Percentiles rank a stretch among this genome's conserved stretches.
These are phyloP conservation scores for Sebastes alutus DNA, from an alignment of 2,797 vertebrate genomes.

Conservation along the genomic window DNA sequence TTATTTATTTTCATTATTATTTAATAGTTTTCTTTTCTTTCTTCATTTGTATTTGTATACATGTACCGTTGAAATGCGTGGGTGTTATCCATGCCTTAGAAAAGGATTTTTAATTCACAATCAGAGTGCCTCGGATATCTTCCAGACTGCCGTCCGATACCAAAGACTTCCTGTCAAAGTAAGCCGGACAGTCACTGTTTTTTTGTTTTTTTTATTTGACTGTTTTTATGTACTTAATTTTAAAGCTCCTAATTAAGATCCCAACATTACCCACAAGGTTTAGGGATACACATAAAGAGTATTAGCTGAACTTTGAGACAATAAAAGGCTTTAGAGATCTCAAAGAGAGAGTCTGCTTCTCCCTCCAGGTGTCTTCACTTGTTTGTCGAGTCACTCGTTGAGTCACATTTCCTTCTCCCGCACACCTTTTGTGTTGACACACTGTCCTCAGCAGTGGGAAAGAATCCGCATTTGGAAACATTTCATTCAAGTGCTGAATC, in stretches of 20 bases:
- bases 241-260: neutral
- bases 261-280: neutral
- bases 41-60: no score
- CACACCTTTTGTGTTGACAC: constrained; percentile 22
- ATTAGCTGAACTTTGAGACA: neutral
- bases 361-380: constrained; percentile 1
- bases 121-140: no score
- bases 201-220: no score
- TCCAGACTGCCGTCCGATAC: no score
- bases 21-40: no score
- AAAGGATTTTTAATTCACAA: no score
- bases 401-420: constrained; percentile 34
- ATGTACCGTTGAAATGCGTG: rapidly evolving
- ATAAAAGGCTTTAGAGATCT: neutral
- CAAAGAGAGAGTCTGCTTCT: constrained; percentile 1
- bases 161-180: no score
- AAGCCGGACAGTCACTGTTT: no score
- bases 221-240: neutral
- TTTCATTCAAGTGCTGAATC: constrained; percentile 43
- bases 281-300: neutral
- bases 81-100: no score
- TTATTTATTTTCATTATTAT: no score
- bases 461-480: constrained; percentile 46
- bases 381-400: constrained; percentile 29
- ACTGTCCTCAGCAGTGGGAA: constrained; percentile 41